Conservation (phyloP, 2,888 invertebrate genomes). For the Amphipoea oculea region DNA sequence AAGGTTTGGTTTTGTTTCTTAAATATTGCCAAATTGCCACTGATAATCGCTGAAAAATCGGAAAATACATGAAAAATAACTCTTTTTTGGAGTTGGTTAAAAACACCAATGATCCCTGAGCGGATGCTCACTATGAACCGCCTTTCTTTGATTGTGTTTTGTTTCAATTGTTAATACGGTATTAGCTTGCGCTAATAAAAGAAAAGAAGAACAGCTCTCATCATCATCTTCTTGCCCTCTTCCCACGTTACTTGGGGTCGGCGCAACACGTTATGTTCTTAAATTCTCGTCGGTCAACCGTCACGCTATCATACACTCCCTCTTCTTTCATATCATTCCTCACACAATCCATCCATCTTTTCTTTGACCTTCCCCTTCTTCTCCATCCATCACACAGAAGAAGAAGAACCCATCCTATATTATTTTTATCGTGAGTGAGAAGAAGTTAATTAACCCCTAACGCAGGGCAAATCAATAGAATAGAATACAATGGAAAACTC, state of each 20-base stretch:
- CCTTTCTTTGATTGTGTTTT: too few species aligned
- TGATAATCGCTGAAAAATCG: neutral
- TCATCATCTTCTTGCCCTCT: neutral
- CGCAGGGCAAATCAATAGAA: neutral
- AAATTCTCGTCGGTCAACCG: neutral
- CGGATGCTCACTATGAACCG: neutral
- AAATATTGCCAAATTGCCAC: neutral
- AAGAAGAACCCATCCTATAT: neutral
- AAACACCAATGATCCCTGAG: neutral
- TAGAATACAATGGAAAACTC: too few species aligned
- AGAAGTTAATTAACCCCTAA: slow-evolving; percentile 3
- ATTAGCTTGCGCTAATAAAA: neutral
- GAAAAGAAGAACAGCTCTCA: too few species aligned
- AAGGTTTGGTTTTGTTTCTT: neutral
- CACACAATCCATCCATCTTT: neutral
- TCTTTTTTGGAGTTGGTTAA: neutral
- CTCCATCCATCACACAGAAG: neutral
- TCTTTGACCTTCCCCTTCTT: neutral
- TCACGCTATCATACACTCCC: neutral
- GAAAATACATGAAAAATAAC: neutral
- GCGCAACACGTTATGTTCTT: neutral
- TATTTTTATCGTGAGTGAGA: slow-evolving; percentile 1
- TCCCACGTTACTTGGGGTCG: neutral
- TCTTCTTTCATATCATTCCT: neutral
- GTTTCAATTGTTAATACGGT: neutral